Conservation (phyloP, 1,140 invertebrate species). For the Lysiphlebus fabarum region DNA sequence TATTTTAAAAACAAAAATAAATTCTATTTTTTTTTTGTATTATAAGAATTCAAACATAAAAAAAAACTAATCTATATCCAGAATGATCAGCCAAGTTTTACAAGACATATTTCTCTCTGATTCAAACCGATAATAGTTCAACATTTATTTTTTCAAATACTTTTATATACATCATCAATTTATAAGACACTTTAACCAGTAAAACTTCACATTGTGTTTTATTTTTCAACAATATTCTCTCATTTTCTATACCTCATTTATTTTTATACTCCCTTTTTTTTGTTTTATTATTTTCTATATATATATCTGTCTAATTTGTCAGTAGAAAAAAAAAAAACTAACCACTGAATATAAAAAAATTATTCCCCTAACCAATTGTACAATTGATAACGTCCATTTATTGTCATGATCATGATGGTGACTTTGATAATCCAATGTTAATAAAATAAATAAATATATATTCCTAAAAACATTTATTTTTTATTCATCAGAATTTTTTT, state of each 20-base stretch:
- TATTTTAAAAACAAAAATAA: too few relatives aligned
- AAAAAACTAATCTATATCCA: conserved; percentile 3
- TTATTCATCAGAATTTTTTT: too few relatives aligned
- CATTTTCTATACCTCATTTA: not conserved
- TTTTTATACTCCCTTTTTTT: conserved; percentile 11
- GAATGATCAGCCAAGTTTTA: conserved; percentile 16
- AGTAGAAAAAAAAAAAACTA: not conserved
- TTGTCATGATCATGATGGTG: too few relatives aligned
- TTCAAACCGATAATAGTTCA: conserved; percentile 23
- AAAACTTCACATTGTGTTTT: not conserved
- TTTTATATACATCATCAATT: conserved; percentile 14
- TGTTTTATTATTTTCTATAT: conserved; percentile 29
- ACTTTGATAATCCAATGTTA: too few relatives aligned
- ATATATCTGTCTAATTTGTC: conserved; percentile 30
- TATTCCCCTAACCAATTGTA: too few relatives aligned
- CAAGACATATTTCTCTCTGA: conserved; percentile 22
- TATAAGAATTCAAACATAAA: conserved; percentile 1
- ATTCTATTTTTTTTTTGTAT: conserved; percentile 6
- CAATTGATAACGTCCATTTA: too few relatives aligned
- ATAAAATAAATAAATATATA: too few relatives aligned
- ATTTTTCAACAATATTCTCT: conserved; percentile 4
- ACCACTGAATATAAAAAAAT: too few relatives aligned
- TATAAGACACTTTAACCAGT: conserved; percentile 4
- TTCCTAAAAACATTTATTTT: too few relatives aligned
- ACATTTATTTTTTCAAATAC: conserved; percentile 18